Percentiles rank a stretch among this genome's conserved stretches.
Evolutionary conservation across 2,888 invertebrate species (phyloP).

Genomic region (Trisateles emortualis): DNA sequence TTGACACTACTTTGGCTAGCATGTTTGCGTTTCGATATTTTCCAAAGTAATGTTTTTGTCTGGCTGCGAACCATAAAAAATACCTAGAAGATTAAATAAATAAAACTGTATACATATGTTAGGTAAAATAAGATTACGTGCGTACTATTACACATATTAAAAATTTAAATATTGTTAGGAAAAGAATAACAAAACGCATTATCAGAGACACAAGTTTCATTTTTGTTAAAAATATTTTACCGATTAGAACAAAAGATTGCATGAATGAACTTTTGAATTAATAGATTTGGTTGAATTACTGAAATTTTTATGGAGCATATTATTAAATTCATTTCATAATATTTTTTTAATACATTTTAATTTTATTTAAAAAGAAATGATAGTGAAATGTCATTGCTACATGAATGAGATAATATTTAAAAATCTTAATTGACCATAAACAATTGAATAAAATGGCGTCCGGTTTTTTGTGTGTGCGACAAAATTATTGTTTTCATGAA

Average conservation of each 20-base stretch:
- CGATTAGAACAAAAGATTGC: too few species aligned
- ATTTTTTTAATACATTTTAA: too few species aligned
- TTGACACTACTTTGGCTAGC: slow-evolving; percentile 6
- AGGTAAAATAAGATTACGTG: too few species aligned
- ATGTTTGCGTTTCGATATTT: slow-evolving; percentile 8
- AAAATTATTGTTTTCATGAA: slow-evolving; percentile 81
- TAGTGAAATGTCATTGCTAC: slow-evolving; percentile 16
- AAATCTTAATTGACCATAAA: slow-evolving; percentile 75
- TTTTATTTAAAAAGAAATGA: not conserved
- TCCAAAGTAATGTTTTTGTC: not conserved
- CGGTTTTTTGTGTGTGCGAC: slow-evolving; percentile 86
- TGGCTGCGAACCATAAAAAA: too few species aligned
- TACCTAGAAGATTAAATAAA: too few species aligned
- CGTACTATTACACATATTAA: too few species aligned
- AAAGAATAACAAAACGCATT: not conserved
- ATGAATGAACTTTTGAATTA: too few species aligned
- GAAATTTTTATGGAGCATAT: too few species aligned
- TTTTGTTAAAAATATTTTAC: not conserved
- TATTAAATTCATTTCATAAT: too few species aligned
- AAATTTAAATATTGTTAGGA: too few species aligned
- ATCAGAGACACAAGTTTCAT: not conserved
- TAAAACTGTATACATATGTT: too few species aligned
- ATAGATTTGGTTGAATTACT: too few species aligned
- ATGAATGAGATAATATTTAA: slow-evolving; percentile 37
- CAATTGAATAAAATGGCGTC: slow-evolving; percentile 83